Evolutionary conservation across 2,797 vertebrate genomes (phyloP), one percentile per base, ranked within the genome.

Genomic region (Pempheris klunzingeri): DNA sequence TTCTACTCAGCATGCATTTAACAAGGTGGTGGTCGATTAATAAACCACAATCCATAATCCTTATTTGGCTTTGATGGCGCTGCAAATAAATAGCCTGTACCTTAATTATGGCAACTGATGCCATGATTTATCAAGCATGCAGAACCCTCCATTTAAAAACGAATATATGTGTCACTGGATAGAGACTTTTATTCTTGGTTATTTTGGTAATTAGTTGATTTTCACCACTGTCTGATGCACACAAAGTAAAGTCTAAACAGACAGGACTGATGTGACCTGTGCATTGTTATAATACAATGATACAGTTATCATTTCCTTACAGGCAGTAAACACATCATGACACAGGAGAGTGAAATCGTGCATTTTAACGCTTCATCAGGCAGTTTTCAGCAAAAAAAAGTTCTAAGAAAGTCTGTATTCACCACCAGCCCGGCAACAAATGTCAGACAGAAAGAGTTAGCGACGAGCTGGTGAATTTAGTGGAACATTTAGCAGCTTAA

Each of bases 21-120:
- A 72, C 34, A 34, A 52, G 55, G 52, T 26, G 39, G 20, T 34
- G 7, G 26, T 43, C 32, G 38, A 36, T 60, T 71, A 34, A 61
- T 71, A 15, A 71, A 32, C 61, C 14, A 18, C 17, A 26, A n/a
- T n/a, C n/a, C n/a, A n/a, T n/a, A n/a, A n/a, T n/a, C 61, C 24
- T 77, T 67, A 38, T 54, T 84, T 43, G 52, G 50, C 46, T 10
- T n/a, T 43, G 15, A 64, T 81, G 28, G 22, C 22, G 17, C 28
- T 44, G 20, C 13, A 1, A 34, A 57, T 30, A 26, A 66, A 63
- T 5, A 32, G 26, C 46, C 24, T 11, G n/a, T 12, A n/a, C 58
- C 32, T 38, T 54, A 32, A 44, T 28, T 22, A 54, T 30, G 38
- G 20, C 5, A 43, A 38, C n/a, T 62, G 24, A 1, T 14, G 18